phyloP scores from a whole-genome alignment of 2,888 invertebrate genomes.

The Cryptus viduatorius region DNA sequence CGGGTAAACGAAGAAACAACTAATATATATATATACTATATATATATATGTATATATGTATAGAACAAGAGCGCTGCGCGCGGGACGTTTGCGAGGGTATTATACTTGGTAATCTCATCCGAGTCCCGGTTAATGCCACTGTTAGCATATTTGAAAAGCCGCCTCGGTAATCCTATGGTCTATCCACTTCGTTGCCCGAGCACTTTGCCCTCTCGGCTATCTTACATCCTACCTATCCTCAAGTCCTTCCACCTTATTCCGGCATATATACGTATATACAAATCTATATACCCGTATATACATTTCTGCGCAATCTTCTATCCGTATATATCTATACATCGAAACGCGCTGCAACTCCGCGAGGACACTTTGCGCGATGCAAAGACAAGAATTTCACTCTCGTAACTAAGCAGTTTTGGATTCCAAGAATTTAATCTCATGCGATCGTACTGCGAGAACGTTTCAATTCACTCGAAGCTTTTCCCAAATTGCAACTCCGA shows the following conservation, averaged over 20 bases:
- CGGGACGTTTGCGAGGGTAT: slow-evolving; percentile 47
- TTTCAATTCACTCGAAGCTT: slow-evolving; percentile 30
- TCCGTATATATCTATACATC: background rate
- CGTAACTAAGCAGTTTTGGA: slow-evolving; percentile 30
- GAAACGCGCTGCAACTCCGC: slow-evolving; percentile 13
- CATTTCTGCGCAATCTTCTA: slow-evolving; percentile 1
- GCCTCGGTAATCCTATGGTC: slow-evolving; percentile 66
- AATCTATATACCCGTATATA: slow-evolving; percentile 6
- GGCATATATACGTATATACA: background rate
- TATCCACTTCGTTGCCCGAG: slow-evolving; percentile 62
- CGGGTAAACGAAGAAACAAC: slow-evolving; percentile 46
- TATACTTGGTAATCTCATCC: slow-evolving; percentile 72
- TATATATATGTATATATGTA: background rate
- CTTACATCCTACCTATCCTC: slow-evolving; percentile 39
- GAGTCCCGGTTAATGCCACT: slow-evolving; percentile 70
- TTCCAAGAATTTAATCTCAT: slow-evolving; percentile 46
- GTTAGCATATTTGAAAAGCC: slow-evolving; percentile 73
- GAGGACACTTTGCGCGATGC: slow-evolving; percentile 22
- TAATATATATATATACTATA: slow-evolving; percentile 6
- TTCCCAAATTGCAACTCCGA: background rate
- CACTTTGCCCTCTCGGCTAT: slow-evolving; percentile 60
- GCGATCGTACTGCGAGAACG: background rate
- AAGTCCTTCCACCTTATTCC: slow-evolving; percentile 28
- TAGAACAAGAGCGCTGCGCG: slow-evolving; percentile 7
- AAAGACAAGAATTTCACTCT: slow-evolving; percentile 42